phyloP scores from a whole-genome alignment of 2,888 invertebrate genomes.

The Hyalella azteca region DNA sequence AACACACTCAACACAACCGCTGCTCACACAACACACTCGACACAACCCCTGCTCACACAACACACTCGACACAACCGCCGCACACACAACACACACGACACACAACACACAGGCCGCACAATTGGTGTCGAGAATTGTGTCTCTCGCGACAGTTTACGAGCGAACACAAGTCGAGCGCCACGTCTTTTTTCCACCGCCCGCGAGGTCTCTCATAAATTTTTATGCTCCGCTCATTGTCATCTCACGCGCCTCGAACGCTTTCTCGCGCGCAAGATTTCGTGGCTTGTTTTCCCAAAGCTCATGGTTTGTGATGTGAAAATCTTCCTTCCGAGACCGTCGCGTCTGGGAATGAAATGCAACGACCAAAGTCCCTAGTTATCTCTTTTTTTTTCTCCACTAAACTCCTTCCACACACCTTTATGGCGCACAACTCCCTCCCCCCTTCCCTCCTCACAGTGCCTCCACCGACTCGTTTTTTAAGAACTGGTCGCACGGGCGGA shows the following conservation, averaged over 20 bases:
- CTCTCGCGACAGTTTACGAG: neutral
- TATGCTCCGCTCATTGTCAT: neutral
- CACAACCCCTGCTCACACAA: no score
- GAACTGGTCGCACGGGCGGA: constrained; percentile 27
- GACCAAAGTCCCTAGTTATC: neutral
- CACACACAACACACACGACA: no score
- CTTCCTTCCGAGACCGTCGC: neutral
- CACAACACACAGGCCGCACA: no score
- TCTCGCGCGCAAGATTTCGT: neutral
- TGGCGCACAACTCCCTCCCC: neutral
- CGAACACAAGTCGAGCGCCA: neutral
- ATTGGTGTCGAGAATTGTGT: no score
- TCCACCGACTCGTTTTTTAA: neutral
- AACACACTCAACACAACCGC: no score
- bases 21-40: no score
- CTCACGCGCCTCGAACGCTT: neutral
- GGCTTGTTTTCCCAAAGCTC: constrained; percentile 13
- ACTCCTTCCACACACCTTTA: neutral
- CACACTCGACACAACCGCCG: no score
- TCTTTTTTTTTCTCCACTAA: neutral
- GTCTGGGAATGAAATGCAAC: neutral
- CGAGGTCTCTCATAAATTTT: neutral
- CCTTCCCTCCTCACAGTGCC: neutral
- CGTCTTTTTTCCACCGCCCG: neutral
- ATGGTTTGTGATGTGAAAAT: no score